These are phyloP conservation scores for Saccopteryx leptura DNA, from an alignment of 2,113 vertebrate genomes.

Conservation along the genomic window DNA sequence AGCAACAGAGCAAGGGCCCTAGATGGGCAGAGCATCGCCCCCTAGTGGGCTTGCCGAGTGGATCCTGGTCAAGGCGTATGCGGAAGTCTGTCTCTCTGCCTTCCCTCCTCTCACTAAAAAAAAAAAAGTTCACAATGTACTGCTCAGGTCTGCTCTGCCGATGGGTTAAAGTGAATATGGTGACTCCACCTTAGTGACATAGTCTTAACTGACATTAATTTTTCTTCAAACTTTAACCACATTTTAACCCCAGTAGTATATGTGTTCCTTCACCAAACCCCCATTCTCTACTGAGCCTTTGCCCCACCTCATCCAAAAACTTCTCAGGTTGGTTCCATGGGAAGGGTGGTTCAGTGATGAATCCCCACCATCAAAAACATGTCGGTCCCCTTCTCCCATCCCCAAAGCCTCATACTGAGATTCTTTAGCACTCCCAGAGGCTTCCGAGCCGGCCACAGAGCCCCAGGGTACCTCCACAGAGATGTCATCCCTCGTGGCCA, in stretches of 20 bases:
- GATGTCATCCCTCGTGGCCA: constrained; percentile 98
- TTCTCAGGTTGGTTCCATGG: neutral
- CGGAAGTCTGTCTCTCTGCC: too few species aligned
- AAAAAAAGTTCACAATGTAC: neutral
- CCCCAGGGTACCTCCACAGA: constrained; percentile 93
- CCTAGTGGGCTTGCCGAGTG: too few species aligned
- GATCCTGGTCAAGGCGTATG: too few species aligned
- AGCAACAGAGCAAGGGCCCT: too few species aligned
- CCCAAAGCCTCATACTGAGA: neutral
- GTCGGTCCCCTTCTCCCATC: too few species aligned
- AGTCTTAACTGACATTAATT: neutral
- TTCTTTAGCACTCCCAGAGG: neutral
- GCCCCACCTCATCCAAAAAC: neutral
- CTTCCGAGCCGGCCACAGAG: neutral
- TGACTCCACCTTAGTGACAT: neutral
- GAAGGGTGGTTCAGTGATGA: neutral
- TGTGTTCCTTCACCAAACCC: neutral
- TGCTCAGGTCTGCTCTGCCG: neutral
- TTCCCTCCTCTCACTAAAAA: too few species aligned
- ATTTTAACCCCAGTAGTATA: neutral
- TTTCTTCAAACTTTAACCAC: neutral
- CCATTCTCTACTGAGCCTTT: neutral
- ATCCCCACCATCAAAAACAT: neutral
- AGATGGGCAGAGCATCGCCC: too few species aligned
- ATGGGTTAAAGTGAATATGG: neutral